Percentiles rank a stretch among this genome's conserved stretches.
Conservation (phyloP, 2,797 vertebrate species). For the Paramormyrops hopkinsi region DNA sequence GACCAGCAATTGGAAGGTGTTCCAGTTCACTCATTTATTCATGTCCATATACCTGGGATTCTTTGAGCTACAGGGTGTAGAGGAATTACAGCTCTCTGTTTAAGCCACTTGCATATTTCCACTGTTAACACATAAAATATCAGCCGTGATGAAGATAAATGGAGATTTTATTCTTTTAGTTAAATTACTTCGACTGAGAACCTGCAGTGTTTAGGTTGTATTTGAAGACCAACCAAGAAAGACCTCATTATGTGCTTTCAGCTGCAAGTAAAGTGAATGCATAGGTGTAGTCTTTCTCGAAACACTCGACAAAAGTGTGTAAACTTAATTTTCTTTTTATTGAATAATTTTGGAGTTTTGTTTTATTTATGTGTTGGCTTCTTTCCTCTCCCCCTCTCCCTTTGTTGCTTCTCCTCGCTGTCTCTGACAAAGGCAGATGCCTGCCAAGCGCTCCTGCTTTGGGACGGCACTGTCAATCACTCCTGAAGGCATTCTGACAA, state of each 20-base stretch:
- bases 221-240: neutral
- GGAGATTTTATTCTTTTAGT: neutral
- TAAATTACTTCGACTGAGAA: neutral
- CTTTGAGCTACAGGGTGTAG: neutral
- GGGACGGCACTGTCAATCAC: conserved; percentile 77
- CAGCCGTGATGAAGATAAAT: neutral
- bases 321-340: conserved; percentile 70
- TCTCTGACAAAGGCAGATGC: conserved; percentile 74
- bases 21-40: neutral
- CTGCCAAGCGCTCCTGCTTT: conserved; percentile 71
- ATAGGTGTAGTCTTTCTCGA: conserved; percentile 52
- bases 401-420: conserved; percentile 69
- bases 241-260: neutral
- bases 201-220: neutral
- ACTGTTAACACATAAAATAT: neutral
- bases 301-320: conserved; percentile 50
- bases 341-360: conserved; percentile 70
- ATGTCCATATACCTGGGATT: neutral
- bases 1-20: neutral
- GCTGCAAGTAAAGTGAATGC: conserved; percentile 48
- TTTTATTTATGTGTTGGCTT: conserved; percentile 73
- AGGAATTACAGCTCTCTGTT: neutral
- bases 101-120: neutral
- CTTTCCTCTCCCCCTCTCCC: conserved; percentile 56
- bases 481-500: conserved; percentile 73